A percentile compares a stretch with the other conserved stretches of the same genome.
Evolutionary conservation across 35 echinoderm and acorn worm genomes (phyloP).

Genomic region (Apostichopus japonicus): DNA sequence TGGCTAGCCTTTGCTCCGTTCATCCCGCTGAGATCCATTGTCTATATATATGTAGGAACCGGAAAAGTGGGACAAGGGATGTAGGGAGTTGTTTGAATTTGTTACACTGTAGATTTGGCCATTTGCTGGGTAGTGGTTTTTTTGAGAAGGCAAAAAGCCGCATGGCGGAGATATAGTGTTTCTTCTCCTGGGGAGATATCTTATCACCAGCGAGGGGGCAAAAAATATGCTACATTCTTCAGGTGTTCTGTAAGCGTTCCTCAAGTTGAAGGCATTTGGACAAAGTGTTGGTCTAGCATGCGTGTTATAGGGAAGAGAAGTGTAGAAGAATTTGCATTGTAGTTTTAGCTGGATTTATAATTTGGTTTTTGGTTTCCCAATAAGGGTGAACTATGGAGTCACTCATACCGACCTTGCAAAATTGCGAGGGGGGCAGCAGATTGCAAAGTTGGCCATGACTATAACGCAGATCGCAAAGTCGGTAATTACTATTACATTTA

Average conservation of each 20-base stretch:
- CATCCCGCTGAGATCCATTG: background rate
- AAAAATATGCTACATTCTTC: background rate
- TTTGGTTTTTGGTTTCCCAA: too few species aligned
- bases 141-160: background rate
- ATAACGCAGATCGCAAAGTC: too few species aligned
- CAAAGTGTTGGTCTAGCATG: background rate
- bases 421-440: too few species aligned
- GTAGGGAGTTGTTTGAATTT: background rate
- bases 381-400: too few species aligned
- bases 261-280: background rate
- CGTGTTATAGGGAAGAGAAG: background rate
- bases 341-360: too few species aligned
- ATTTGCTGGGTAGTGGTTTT: background rate
- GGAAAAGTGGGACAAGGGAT: background rate
- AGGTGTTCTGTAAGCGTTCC: background rate
- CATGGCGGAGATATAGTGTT: background rate
- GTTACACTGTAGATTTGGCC: background rate
- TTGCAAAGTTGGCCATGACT: too few species aligned
- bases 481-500: too few species aligned
- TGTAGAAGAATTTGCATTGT: too few species aligned
- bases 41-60: background rate
- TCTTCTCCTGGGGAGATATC: constrained; percentile 7
- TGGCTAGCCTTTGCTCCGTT: background rate
- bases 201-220: background rate
- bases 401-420: too few species aligned